Percentiles rank a stretch among this genome's conserved stretches.
phyloP scores from a whole-genome alignment of 2,113 vertebrate species.

The Passer domesticus region DNA sequence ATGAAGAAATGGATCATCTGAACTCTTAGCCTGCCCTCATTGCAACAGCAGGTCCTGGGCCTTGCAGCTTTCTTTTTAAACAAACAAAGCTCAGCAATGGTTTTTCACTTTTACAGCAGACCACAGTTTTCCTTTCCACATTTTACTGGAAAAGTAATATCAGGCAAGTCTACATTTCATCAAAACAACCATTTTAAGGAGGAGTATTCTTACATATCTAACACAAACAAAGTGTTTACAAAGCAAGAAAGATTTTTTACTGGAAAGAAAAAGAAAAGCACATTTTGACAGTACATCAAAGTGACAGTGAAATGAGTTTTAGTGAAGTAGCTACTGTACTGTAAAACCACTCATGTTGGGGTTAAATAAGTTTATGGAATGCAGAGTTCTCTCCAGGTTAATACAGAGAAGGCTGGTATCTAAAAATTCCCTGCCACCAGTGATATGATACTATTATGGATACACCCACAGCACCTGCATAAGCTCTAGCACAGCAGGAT shows the following conservation, averaged over 20 bases:
- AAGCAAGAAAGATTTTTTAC: neutral
- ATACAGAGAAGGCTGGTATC: neutral
- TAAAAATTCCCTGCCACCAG: slow-evolving; percentile 18
- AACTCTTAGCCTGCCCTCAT: neutral
- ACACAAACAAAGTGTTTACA: neutral
- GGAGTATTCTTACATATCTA: neutral
- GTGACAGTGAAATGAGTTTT: neutral
- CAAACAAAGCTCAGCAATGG: neutral
- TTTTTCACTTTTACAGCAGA: slow-evolving; percentile 18
- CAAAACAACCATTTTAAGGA: neutral
- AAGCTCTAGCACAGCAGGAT: slow-evolving; percentile 19
- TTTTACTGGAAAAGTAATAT: neutral
- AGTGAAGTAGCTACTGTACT: neutral
- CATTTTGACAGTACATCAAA: neutral
- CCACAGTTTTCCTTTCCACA: neutral
- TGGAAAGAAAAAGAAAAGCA: neutral
- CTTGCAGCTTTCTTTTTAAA: neutral
- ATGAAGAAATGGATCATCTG: slow-evolving; percentile 21
- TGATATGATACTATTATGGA: slow-evolving; percentile 10
- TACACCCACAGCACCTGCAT: slow-evolving; percentile 40
- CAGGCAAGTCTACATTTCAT: neutral
- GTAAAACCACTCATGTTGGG: neutral
- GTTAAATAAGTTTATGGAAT: slow-evolving; percentile 55
- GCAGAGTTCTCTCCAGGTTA: neutral
- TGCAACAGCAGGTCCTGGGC: neutral